Evolutionary conservation across 1,140 invertebrate species (phyloP), one percentile per base, ranked within the genome.

Genomic region (Neelides sp.): DNA sequence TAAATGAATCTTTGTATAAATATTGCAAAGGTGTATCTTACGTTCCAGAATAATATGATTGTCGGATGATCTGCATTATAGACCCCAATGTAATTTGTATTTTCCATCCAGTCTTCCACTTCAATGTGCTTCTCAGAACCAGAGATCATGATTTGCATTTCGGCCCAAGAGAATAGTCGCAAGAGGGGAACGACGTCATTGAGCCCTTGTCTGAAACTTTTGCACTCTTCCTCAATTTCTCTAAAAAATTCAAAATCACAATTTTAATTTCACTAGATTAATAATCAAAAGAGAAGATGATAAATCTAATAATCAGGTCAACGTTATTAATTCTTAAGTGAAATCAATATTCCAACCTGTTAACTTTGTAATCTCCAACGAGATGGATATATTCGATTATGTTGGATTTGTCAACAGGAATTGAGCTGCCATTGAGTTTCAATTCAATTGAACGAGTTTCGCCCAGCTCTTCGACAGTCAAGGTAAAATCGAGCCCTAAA

Each of bases 361-460:
- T 96, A 19, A 97, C 71, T 69, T 94, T 94, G 61, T 90, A 95
- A 72, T 97, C 89, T 1, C 93, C 91, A 68, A 98, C 83, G 47
- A 94, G 68, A 67, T 96, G 90, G 61, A 98, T 90, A 64, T 98
- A 98, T 67, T 97, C 91, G 64, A 96, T 91, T 48, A 86, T 76
- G 71, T 98, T 97, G 45, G 81, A 76, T 58, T 81, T 80, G 1
- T 85, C 95, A 0, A 98, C 93, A 4, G 81, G 75, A 62, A 94
- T 94, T 63, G 87, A 83, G 15, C 78, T 71, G 8, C 94, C 94
- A 55, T 82, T 79, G 2, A 85, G 80, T 70, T 95, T 96, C 23
- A 98, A 67, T 63, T 97, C 92, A 50, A 88, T 80, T 42, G 88
- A 72, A 78, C 82, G 62, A 24, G 85, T 86, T 69, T 94, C 85